Base-by-base conservation (phyloP, 1,140 invertebrate genomes). In the Meloidogyne hapla region DNA sequence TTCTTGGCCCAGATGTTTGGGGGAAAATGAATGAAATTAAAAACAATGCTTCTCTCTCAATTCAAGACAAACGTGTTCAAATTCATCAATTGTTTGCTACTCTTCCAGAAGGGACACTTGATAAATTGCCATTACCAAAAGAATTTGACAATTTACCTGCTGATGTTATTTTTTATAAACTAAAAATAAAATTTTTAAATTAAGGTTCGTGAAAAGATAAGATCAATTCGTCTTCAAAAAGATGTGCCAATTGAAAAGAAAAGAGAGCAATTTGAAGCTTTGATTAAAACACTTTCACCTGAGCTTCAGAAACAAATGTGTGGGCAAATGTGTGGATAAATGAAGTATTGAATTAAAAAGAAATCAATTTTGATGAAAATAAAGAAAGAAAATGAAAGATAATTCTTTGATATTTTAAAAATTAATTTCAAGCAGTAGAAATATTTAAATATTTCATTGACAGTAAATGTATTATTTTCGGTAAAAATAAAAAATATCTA, bases 51-150 rank as follows among this genome's bases (percentile, higher is more conserved):
- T n/a, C 48, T 56, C 48, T 56, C n/a, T 56, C 48, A n/a, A n/a
- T 56, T 56, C 48, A 56, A 56, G 48, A 56, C n/a, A 56, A 56
- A 56, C 48, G 48, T n/a, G n/a, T 56, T 15, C 48, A 56, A 56
- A 56, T 56, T 56, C 48, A 56, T 56, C 48, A 56, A 56, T 56
- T 56, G n/a, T 56, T 56, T 56, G 12, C 48, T 56, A 56, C 48
- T n/a, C n/a, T 56, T 8, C 48, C 48, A 6, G 18, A 56, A 21
- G 48, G n/a, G n/a, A 56, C 48, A 6, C 4, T 56, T n/a, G 8
- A 56, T n/a, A 56, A 56, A 56, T 56, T 56, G 6, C 48, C 48
- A 8, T 56, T 56, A 56, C 48, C 48, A 15, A 56, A 56, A 56
- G 48, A 56, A 56, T 56, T 56, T 56, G 48, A 56, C n/a, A 56